Percentiles rank a stretch among this genome's conserved stretches.
phyloP scores from a whole-genome alignment of 1,140 invertebrate genomes.

The Myzus persicae region DNA sequence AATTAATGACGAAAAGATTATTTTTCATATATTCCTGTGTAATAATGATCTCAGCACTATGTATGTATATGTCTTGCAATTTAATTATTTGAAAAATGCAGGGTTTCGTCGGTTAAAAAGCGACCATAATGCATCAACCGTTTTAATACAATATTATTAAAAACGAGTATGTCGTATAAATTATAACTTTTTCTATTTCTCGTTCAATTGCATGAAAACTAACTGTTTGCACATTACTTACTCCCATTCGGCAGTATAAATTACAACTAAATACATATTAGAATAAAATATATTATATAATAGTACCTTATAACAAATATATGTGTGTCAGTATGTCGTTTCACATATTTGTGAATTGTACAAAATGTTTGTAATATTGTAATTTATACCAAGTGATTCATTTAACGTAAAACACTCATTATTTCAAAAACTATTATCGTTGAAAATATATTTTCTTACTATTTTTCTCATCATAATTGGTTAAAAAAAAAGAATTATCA shows the following conservation, averaged over 20 bases:
- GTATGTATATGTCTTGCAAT: not conserved
- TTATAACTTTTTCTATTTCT: not conserved
- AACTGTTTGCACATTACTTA: not conserved
- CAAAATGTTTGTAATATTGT: not conserved
- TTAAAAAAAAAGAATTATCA: not conserved
- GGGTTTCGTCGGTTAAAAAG: not conserved
- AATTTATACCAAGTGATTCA: not conserved
- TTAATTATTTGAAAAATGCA: not conserved
- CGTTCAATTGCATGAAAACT: not conserved
- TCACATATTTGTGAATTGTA: not conserved
- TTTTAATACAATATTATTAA: not conserved
- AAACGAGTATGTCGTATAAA: not conserved
- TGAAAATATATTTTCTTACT: not conserved
- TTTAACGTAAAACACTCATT: not conserved
- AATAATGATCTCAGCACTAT: not conserved
- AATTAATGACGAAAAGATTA: not conserved
- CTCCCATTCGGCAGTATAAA: not conserved
- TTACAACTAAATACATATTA: not conserved
- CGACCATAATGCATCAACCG: not conserved
- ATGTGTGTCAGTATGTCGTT: not conserved
- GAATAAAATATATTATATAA: not conserved
- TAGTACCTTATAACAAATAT: not conserved
- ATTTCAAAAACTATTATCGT: not conserved
- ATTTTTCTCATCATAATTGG: not conserved
- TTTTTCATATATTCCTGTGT: not conserved